Percentiles rank a stretch among this genome's conserved stretches.
Evolutionary conservation across 2,888 invertebrate species (phyloP).

Genomic region (Azorinus chamasolen): DNA sequence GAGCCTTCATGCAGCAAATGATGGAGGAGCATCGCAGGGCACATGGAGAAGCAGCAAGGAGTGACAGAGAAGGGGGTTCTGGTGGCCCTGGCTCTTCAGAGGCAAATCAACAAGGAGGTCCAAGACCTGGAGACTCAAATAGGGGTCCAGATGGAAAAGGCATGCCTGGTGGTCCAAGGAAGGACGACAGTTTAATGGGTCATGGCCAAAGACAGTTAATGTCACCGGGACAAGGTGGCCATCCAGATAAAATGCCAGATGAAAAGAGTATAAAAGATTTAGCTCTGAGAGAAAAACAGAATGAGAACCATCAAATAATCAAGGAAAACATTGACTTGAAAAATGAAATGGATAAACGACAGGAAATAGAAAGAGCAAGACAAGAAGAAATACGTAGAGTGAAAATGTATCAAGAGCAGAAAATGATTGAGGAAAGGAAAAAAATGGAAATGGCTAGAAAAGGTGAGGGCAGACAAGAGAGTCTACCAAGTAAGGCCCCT

Average conservation of each 20-base stretch:
- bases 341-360: conserved; percentile 84
- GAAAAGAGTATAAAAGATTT: conserved; percentile 69
- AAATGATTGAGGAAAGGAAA: conserved; percentile 85
- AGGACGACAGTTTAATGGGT: conserved; percentile 36
- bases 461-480: conserved; percentile 53
- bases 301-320: conserved; percentile 85
- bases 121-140: conserved; percentile 21
- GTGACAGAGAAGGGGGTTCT: conserved; percentile 31
- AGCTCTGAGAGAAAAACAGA: conserved; percentile 83
- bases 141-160: conserved; percentile 15
- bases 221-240: conserved; percentile 40
- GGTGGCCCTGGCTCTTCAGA: conserved; percentile 10
- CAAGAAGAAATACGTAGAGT: conserved; percentile 83
- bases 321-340: conserved; percentile 86
- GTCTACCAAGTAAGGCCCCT: conserved; percentile 49
- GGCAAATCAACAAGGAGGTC: conserved; percentile 22
- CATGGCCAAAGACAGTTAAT: conserved; percentile 40
- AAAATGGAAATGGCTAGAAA: conserved; percentile 59
- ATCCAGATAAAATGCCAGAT: conserved; percentile 27
- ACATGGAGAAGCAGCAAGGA: conserved; percentile 63
- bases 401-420: conserved; percentile 89
- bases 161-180: conserved; percentile 22
- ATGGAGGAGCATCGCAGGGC: conserved; percentile 81
- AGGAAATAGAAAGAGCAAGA: conserved; percentile 64
- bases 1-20: conserved; percentile 87